Evolutionary conservation across 2,888 invertebrate species (phyloP).

Genomic region (Philereme vetulata): DNA sequence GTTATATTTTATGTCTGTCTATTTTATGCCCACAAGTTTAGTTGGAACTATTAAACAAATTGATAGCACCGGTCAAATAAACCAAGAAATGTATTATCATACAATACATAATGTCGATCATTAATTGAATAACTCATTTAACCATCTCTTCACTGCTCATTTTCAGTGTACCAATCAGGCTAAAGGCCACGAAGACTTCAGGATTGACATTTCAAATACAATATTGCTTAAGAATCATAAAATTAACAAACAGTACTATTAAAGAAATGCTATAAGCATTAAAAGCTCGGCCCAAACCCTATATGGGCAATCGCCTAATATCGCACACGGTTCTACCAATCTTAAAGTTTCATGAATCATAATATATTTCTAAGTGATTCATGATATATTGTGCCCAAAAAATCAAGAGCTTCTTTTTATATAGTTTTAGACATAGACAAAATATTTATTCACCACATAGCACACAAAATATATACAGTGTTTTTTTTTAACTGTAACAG

Average conservation of each 20-base stretch:
- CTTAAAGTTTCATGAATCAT: not conserved
- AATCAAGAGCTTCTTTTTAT: not conserved
- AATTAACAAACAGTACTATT: slow-evolving; percentile 17
- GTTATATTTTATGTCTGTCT: no score
- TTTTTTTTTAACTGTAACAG: no score
- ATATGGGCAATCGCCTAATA: slow-evolving; percentile 19
- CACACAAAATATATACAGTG: no score
- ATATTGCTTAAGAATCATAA: slow-evolving; percentile 45
- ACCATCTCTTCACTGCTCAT: slow-evolving; percentile 36
- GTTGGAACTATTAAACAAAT: slow-evolving; percentile 3
- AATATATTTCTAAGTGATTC: not conserved
- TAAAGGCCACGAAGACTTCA: slow-evolving; percentile 47
- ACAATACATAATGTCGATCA: slow-evolving; percentile 7
- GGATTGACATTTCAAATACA: slow-evolving; percentile 51
- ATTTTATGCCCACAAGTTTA: not conserved
- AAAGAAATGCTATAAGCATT: slow-evolving; percentile 4
- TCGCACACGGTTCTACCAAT: slow-evolving; percentile 22
- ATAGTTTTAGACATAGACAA: no score
- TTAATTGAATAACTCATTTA: slow-evolving; percentile 33
- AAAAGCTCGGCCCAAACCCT: slow-evolving; percentile 1
- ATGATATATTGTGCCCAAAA: slow-evolving; percentile 21
- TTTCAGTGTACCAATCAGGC: slow-evolving; percentile 41
- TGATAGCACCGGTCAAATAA: slow-evolving; percentile 11
- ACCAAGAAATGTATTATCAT: slow-evolving; percentile 4
- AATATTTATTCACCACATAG: no score